Percentiles rank a stretch among this genome's conserved stretches.
Evolutionary conservation across 2,113 vertebrate genomes (phyloP).

Genomic region (Heptranchias perlo): DNA sequence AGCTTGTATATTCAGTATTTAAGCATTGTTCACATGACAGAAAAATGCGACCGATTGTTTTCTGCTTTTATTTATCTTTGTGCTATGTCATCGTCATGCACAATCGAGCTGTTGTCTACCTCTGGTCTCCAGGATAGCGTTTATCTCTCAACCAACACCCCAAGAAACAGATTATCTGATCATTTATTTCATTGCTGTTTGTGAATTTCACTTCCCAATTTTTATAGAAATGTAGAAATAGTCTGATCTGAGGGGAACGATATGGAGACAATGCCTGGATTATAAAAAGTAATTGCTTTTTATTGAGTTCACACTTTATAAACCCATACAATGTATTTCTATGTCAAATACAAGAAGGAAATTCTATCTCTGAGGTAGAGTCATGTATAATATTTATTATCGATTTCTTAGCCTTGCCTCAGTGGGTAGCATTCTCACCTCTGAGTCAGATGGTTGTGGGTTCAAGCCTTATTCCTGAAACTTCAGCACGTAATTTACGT

Average conservation of each 20-base stretch:
- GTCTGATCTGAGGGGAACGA: not conserved
- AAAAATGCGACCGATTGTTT: not conserved
- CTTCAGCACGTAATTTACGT: too few relatives aligned
- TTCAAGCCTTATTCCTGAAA: too few relatives aligned
- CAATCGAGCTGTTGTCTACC: not conserved
- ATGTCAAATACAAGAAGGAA: too few relatives aligned
- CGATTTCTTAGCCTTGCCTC: too few relatives aligned
- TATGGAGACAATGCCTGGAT: not conserved
- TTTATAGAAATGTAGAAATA: not conserved
- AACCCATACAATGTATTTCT: too few relatives aligned
- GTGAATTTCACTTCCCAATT: not conserved
- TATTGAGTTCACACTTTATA: too few relatives aligned
- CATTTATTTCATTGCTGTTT: not conserved
- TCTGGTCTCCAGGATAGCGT: not conserved
- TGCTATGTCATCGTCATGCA: not conserved
- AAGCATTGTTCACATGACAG: not conserved
- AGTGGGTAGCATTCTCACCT: too few relatives aligned
- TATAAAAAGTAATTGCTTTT: too few relatives aligned
- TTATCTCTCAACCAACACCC: not conserved
- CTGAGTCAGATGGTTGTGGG: too few relatives aligned
- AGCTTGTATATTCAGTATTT: not conserved
- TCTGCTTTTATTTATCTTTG: not conserved
- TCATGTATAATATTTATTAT: too few relatives aligned
- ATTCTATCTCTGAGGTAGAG: too few relatives aligned
- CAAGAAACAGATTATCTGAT: not conserved